Evolutionary conservation across 2,113 vertebrate genomes (phyloP), one percentile per base, ranked within the genome.

Genomic region (Sinocyclocheilus grahami): DNA sequence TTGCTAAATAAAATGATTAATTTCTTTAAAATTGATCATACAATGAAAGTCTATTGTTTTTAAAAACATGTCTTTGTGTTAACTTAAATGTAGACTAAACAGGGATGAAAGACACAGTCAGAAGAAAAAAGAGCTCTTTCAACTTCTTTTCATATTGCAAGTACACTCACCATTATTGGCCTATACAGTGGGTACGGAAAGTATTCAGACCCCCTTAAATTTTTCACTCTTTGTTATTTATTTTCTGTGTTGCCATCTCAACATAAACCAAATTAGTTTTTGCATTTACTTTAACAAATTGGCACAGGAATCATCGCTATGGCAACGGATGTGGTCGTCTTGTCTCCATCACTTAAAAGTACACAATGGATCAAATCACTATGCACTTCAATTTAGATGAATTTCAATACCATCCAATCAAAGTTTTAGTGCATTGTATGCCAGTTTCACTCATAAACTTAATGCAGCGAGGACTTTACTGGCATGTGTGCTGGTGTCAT

Each of bases 211-310:
- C n/a, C n/a, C n/a, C n/a, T n/a, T n/a, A n/a, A n/a, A n/a, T n/a
- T n/a, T n/a, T n/a, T n/a, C n/a, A n/a, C n/a, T n/a, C n/a, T n/a
- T n/a, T n/a, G n/a, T n/a, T n/a, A n/a, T 78, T 30, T 30, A 20
- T 62, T 39, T 76, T 74, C n/a, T 39, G 27, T 58, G 22, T 60
- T 67, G 82, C 46, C 78, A 24, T 80, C n/a, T 75, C 12, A 84
- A 75, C 65, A 58, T 48, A 60, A 86, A 86, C 33, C 76, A 55
- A 71, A 84, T 79, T 75, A 22, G 6, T 55, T 72, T 24, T 78
- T 63, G 22, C 79, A 46, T 83, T 81, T 58, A 58, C 39, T 87
- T 81, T 63, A 83, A 86, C 65, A 78, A 83, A 86, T 65, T 86
- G 87, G 67, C 86, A 84, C 58, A 24, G 37, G 27, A 82, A 63